Evolutionary conservation across 2,113 vertebrate genomes (phyloP).

Genomic region (Xiphorhynchus elegans): DNA sequence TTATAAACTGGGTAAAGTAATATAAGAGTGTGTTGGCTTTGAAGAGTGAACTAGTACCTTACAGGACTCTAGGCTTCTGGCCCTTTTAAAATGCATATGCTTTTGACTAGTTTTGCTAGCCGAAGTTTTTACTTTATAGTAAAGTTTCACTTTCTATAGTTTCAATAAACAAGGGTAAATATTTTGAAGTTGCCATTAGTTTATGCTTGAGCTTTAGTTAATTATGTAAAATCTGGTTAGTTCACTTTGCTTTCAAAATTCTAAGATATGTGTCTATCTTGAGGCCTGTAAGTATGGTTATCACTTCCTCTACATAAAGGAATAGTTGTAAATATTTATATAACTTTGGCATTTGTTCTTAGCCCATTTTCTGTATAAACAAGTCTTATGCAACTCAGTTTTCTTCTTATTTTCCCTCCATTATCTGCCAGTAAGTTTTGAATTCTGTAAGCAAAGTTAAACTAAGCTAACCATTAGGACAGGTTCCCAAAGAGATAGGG

Average conservation of each 20-base stretch:
- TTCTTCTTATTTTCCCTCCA: neutral
- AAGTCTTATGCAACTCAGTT: neutral
- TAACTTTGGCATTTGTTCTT: neutral
- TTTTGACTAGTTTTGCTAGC: neutral
- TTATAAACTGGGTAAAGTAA: constrained; percentile 5
- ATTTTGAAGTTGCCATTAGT: neutral
- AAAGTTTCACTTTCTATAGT: neutral
- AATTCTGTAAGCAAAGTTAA: neutral
- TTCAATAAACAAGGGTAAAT: neutral
- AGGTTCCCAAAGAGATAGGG: neutral
- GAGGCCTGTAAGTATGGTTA: neutral
- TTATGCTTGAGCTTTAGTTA: neutral
- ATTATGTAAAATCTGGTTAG: neutral
- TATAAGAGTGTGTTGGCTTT: neutral
- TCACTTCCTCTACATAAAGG: neutral
- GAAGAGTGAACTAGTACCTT: neutral
- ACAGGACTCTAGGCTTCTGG: neutral
- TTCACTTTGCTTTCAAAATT: neutral
- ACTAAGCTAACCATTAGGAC: neutral
- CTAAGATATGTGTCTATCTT: neutral
- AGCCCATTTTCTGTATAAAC: neutral
- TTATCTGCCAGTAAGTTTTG: neutral
- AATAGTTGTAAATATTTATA: neutral
- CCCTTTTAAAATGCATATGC: neutral
- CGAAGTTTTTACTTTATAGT: neutral